Base-by-base conservation (phyloP, 2,888 invertebrate genomes). In the Trilocha varians region DNA sequence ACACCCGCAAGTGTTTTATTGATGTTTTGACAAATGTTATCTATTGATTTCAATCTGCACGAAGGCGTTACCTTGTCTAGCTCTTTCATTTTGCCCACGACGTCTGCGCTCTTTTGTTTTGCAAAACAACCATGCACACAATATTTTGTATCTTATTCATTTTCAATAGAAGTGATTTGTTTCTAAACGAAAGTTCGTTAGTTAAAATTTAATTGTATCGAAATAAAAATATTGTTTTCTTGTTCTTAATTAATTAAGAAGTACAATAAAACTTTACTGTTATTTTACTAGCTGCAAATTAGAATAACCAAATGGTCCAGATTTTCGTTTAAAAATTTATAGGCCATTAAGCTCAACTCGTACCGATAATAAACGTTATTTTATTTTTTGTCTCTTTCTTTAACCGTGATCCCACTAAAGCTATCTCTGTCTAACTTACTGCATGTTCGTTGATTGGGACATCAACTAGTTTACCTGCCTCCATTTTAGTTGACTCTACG, bases 11-110 rank as follows among this genome's bases (percentile, higher is more conserved):
- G 48, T 61, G 53, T 56, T 51, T 56, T 62, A 59, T 58, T 55
- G 59, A 61, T 53, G 56, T 53, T 55, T 60, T 65, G 68, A 71
- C 65, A 63, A 67, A 67, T 66, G 51, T 53, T 53, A 59, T 57
- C 39, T 53, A 47, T 50, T 51, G 43, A 44, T 47, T 47, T 50
- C 44, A 25, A 38, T 42, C 13, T 39, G 32, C 38, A 32, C 25
- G 32, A 38, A 39, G 38, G 35, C 14, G 52, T 39, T 42, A 43
- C 43, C 43, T 41, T 38, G 46, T 48, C 36, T 44, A 40, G 37
- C 25, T 25, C 8, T 25, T 25, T 5, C 6, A 25, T 25, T 25
- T 25, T 25, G 11, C 11, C 4, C 11, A 6, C 8, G 11, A 11
- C 8, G 25, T 25, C 11, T 25, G 25, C n/a, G n/a, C n/a, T n/a